Evolutionary conservation across 2,888 invertebrate species (phyloP).

Genomic region (Deroplatys truncata): DNA sequence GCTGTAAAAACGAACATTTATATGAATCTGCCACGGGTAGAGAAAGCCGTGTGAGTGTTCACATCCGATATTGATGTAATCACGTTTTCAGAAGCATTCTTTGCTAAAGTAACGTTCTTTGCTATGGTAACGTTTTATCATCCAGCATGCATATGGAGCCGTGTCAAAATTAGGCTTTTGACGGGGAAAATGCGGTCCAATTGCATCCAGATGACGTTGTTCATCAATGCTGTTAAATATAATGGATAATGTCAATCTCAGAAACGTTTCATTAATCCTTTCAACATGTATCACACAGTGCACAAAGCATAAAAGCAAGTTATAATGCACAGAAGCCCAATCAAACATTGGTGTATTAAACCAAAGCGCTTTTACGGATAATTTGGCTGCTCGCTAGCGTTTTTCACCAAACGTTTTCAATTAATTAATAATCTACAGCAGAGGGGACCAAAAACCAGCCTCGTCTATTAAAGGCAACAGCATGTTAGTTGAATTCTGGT

Average conservation of each 20-base stretch:
- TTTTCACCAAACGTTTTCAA: neutral
- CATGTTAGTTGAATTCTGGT: neutral
- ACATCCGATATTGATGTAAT: too few relatives aligned
- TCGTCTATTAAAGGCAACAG: neutral
- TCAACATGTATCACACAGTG: neutral
- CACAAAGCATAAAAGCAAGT: neutral
- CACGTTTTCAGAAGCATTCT: too few relatives aligned
- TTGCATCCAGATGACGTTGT: neutral
- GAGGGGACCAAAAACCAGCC: neutral
- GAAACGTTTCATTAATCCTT: neutral
- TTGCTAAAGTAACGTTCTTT: neutral
- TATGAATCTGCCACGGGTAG: too few relatives aligned
- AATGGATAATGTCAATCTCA: neutral
- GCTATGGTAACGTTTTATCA: neutral
- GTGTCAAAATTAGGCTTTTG: neutral
- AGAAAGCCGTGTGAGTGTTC: too few relatives aligned
- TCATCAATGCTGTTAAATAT: neutral
- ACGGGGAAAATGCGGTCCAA: neutral
- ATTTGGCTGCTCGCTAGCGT: neutral
- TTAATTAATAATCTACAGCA: neutral
- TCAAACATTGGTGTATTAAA: neutral
- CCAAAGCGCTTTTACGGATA: neutral
- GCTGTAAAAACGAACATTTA: too few relatives aligned
- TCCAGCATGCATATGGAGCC: neutral
- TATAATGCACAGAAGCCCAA: neutral